phyloP scores from a whole-genome alignment of 2,113 vertebrate genomes.

The Acrocephalus arundinaceus region DNA sequence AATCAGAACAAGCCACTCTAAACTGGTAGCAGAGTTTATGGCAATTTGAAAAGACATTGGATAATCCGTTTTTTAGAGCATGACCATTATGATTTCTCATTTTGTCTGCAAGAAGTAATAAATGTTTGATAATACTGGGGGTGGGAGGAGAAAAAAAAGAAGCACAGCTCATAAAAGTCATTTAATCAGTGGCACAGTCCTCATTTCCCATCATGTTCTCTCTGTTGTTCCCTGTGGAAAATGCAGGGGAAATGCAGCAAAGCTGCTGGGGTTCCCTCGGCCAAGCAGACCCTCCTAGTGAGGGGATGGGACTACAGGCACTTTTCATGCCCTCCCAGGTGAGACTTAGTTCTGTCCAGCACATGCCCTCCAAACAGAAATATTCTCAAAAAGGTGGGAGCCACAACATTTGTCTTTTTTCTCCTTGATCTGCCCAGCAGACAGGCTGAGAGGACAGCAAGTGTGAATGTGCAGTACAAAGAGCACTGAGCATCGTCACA shows the following conservation, averaged over 20 bases:
- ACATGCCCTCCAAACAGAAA: neutral
- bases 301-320: neutral
- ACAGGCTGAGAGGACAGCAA: neutral
- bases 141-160: neutral
- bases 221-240: neutral
- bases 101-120: neutral
- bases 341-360: neutral
- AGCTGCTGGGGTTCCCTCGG: neutral
- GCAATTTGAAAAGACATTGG: neutral
- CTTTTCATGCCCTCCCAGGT: rapidly evolving
- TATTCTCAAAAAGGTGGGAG: neutral
- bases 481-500: rapidly evolving
- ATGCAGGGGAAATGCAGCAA: neutral
- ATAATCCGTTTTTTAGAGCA: neutral
- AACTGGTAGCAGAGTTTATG: neutral
- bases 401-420: neutral
- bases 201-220: neutral
- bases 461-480: neutral
- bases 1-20: neutral
- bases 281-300: neutral
- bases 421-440: neutral
- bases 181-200: neutral
- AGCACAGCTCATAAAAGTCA: neutral
- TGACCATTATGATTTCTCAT: neutral
- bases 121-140: neutral